A percentile compares a stretch with the other conserved stretches of the same genome.
phyloP scores from a whole-genome alignment of 2,888 invertebrate species.

The Argynnis bischoffii region DNA sequence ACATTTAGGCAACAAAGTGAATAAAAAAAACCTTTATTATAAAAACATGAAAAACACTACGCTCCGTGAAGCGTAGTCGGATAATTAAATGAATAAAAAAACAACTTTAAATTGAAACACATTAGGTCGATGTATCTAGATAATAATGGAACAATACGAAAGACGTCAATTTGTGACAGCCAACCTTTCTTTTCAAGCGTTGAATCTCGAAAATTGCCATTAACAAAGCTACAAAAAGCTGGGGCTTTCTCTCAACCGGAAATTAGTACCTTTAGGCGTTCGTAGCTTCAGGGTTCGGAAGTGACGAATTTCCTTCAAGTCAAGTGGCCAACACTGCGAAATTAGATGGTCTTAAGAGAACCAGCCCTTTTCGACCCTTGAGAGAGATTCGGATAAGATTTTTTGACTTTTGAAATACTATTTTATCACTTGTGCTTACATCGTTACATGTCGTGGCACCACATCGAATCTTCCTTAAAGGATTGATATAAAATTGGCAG shows the following conservation, averaged over 20 bases:
- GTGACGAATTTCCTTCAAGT: slow-evolving; percentile 58
- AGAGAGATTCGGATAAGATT: slow-evolving; percentile 8
- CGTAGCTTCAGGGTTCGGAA: slow-evolving; percentile 52
- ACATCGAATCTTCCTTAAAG: neutral
- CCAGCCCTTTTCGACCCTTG: slow-evolving; percentile 21
- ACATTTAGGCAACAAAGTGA: no score
- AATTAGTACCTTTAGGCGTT: slow-evolving; percentile 63
- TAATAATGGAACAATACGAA: slow-evolving; percentile 4
- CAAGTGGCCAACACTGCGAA: slow-evolving; percentile 52
- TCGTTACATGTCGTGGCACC: neutral
- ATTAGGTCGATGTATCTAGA: neutral
- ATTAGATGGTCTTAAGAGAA: slow-evolving; percentile 45
- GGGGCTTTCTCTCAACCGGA: slow-evolving; percentile 56
- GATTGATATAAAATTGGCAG: neutral
- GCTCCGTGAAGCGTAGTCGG: neutral
- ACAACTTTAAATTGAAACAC: neutral
- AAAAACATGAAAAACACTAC: no score
- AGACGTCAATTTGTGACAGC: slow-evolving; percentile 20
- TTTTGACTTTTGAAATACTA: slow-evolving; percentile 1
- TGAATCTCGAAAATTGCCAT: slow-evolving; percentile 34
- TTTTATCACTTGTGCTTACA: neutral
- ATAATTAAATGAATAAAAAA: neutral
- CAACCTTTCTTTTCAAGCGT: slow-evolving; percentile 29
- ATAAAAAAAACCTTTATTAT: no score
- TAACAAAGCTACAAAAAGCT: slow-evolving; percentile 40